A percentile compares a stretch with the other conserved stretches of the same genome.
Conservation (phyloP, 2,113 vertebrate species). For the Leucopsar rothschildi region DNA sequence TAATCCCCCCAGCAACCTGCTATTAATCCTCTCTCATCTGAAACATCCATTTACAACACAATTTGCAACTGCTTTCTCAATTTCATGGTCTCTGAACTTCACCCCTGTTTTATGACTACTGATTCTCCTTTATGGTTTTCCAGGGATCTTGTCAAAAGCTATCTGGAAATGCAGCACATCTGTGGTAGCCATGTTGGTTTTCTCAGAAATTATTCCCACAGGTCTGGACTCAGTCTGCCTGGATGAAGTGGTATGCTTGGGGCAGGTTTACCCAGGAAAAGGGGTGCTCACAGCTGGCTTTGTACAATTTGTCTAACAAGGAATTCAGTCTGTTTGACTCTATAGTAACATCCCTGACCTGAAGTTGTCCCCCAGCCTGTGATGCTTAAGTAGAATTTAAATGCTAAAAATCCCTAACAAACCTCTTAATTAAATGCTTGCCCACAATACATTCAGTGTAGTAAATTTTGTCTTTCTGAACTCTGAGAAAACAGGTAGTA, state of each 20-base stretch:
- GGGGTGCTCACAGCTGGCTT: background rate
- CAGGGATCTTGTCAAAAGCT: slow-evolving; percentile 17
- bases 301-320: background rate
- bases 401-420: background rate
- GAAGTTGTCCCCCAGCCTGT: background rate
- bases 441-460: background rate
- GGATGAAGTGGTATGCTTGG: background rate
- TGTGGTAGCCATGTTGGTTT: background rate
- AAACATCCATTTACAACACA: slow-evolving; percentile 49
- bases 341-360: background rate
- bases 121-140: slow-evolving; percentile 27
- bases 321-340: background rate
- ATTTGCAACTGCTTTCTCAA: slow-evolving; percentile 43
- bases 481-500: background rate
- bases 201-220: background rate
- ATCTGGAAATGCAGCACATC: background rate
- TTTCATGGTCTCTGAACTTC: slow-evolving; percentile 56
- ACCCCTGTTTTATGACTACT: slow-evolving; percentile 4
- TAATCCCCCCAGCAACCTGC: slow-evolving; percentile 39
- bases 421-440: background rate
- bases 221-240: background rate
- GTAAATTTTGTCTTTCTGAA: background rate
- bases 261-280: background rate
- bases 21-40: slow-evolving; percentile 58
- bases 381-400: background rate